phyloP scores from a whole-genome alignment of 2,113 vertebrate genomes.

The Furnarius figulus region DNA sequence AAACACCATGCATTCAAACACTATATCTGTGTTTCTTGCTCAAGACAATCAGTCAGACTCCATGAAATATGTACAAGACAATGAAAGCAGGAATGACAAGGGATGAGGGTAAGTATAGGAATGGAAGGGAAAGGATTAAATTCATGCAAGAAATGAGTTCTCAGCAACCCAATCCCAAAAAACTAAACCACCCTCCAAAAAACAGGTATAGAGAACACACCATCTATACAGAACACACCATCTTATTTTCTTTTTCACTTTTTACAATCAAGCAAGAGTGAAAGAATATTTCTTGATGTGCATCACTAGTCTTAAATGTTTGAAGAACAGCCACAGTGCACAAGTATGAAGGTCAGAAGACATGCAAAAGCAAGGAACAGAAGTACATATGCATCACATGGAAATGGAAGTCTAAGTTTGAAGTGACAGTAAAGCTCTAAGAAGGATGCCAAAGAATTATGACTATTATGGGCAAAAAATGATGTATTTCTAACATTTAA shows the following conservation, averaged over 20 bases:
- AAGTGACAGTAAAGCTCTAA: background rate
- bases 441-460: background rate
- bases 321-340: background rate
- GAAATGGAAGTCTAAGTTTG: background rate
- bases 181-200: background rate
- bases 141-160: background rate
- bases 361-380: background rate
- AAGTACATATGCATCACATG: background rate
- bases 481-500: background rate
- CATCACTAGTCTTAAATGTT: background rate
- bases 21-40: background rate
- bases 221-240: no score
- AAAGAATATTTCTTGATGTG: background rate
- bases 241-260: background rate
- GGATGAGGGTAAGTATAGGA: accelerated
- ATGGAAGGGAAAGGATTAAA: background rate
- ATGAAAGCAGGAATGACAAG: background rate
- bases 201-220: background rate
- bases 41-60: background rate
- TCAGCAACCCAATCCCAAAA: background rate
- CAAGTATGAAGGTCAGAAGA: background rate
- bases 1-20: background rate
- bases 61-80: background rate
- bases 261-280: background rate
- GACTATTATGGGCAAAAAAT: background rate